Evolutionary conservation across 2,113 vertebrate species (phyloP).

Genomic region (Cyphomyrus plagiostoma): DNA sequence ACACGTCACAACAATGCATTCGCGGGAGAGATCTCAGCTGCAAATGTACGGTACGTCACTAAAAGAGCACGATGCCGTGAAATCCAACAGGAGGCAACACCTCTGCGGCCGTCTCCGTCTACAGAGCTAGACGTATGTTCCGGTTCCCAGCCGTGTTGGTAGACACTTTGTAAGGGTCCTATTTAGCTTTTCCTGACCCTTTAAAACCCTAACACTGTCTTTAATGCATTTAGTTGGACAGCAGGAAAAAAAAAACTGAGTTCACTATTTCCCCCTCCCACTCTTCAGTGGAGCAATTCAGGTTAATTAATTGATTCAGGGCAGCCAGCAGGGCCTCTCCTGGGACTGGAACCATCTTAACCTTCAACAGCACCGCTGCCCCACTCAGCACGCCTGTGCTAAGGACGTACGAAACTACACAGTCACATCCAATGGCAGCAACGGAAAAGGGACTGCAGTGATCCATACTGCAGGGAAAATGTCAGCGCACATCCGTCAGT

Average conservation of each 20-base stretch:
- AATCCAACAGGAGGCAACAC: background rate
- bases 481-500: background rate
- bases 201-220: background rate
- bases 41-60: background rate
- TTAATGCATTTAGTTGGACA: background rate
- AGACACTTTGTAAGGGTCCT: background rate
- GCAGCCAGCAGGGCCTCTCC: background rate
- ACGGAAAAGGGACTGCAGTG: background rate
- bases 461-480: background rate
- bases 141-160: background rate
- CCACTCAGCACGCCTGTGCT: background rate
- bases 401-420: background rate
- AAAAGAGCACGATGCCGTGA: background rate
- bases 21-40: background rate
- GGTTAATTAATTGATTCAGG: conserved; percentile 5
- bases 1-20: background rate
- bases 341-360: background rate
- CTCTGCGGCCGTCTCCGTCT: background rate
- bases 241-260: background rate
- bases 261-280: background rate
- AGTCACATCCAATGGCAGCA: background rate
- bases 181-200: background rate
- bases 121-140: background rate
- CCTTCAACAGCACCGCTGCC: background rate
- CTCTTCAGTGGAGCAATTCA: background rate